phyloP scores from a whole-genome alignment of 2,113 vertebrate species.

The Spizaetus ornatus region DNA sequence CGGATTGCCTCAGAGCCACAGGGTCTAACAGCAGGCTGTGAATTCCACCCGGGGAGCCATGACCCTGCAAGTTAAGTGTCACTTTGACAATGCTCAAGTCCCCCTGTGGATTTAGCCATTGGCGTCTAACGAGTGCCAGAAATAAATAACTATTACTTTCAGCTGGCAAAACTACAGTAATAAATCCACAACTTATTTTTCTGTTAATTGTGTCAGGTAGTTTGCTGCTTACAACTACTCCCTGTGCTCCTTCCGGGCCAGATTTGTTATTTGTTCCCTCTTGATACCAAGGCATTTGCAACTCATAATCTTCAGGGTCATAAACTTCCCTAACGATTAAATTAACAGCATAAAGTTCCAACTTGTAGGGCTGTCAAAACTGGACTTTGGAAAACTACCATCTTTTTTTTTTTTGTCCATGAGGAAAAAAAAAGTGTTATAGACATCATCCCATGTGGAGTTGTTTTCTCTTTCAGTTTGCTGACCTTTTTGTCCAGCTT shows the following conservation, averaged over 20 bases:
- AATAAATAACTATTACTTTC: not conserved
- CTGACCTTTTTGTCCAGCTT: not conserved
- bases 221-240: not conserved
- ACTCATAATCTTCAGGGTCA: constrained; percentile 9
- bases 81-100: not conserved
- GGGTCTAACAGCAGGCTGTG: not conserved
- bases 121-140: not conserved
- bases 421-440: not conserved
- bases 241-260: not conserved
- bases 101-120: not conserved
- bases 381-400: not conserved
- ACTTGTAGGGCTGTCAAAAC: not conserved
- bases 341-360: constrained; percentile 12
- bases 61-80: not conserved
- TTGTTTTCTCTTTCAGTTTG: not conserved
- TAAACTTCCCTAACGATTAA: not conserved
- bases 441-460: not conserved
- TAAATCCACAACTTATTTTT: not conserved
- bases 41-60: not conserved
- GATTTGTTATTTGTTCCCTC: not conserved
- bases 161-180: not conserved
- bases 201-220: not conserved
- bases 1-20: not conserved
- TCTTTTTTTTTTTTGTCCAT: not conserved
- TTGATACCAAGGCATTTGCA: not conserved